These are phyloP conservation scores for Epizoanthus stellaris DNA, from an alignment of 92 coral and sea anemone species.

Conservation along the genomic window DNA sequence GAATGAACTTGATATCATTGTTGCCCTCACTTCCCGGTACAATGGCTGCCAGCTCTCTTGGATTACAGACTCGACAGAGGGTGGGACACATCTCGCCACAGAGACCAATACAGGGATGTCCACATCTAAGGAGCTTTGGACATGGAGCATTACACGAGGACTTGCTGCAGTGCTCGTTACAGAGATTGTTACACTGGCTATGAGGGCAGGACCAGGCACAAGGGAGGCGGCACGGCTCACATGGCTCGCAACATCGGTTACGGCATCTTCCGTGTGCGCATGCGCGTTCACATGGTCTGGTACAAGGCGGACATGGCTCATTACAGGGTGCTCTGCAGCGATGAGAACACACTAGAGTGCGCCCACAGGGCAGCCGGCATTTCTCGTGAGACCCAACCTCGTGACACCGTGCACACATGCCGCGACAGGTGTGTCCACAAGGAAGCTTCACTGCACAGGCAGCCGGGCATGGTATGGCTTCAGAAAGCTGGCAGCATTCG, in stretches of 20 bases:
- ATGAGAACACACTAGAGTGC: constrained; percentile 75
- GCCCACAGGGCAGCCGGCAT: constrained; percentile 66
- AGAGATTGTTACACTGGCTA: constrained; percentile 66
- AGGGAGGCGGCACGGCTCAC: constrained; percentile 61
- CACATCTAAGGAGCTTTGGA: constrained; percentile 47
- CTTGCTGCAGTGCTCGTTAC: constrained; percentile 66
- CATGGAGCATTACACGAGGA: constrained; percentile 63
- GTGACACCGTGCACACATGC: constrained; percentile 53
- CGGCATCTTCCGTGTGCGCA: constrained; percentile 65
- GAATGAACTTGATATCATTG: constrained; percentile 52
- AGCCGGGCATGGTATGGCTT: constrained; percentile 29
- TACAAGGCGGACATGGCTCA: constrained; percentile 9
- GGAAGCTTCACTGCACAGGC: constrained; percentile 58
- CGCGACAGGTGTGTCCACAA: constrained; percentile 72
- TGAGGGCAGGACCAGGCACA: constrained; percentile 72
- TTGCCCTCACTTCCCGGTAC: constrained; percentile 34
- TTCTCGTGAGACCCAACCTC: constrained; percentile 61
- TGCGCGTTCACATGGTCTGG: constrained; percentile 47
- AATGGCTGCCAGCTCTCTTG: constrained; percentile 58
- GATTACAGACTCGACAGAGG: constrained; percentile 65
- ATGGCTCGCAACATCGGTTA: constrained; percentile 45
- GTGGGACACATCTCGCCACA: constrained; percentile 81
- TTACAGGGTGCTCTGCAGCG: constrained; percentile 67
- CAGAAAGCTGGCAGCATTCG: neutral
- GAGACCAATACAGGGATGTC: constrained; percentile 35